Base-by-base conservation (phyloP, 2,888 invertebrate species). In the Mimachlamys varia region DNA sequence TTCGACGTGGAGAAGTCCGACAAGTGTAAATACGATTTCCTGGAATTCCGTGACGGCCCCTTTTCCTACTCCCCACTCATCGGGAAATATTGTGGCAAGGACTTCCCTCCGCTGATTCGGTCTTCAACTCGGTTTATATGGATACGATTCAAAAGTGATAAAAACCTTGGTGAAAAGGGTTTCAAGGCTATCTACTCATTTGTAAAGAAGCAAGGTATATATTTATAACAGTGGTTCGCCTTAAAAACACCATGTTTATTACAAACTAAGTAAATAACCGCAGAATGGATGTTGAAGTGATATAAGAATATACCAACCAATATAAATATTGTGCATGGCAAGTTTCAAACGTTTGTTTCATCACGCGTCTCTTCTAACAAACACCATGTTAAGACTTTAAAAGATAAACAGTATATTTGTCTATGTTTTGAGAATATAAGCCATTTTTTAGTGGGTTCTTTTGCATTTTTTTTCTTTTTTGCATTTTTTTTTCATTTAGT, bases 31-130 rank as follows among this genome's bases (percentile, higher is more conserved):
- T 98, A 98, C 97, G 98, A 98, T 97, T 98, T 97, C 96, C 97
- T 98, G 93, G 98, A 98, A 97, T 98, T 98, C 90, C 97, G 98
- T 90, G 98, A 98, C 96, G 98, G 98, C 0, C 98, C 98, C 88
- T 98, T 98, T 88, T 95, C 94, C 19, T 96, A 96, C 92, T 96
- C 96, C 7, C 95, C 95, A n/a, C 93, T 95, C 19, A 93, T 96
- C 27, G 95, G 97, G n/a, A 97, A 97, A 94, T 98, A 97, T 96
- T 98, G 98, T 96, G 98, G 98, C 90, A 97, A 97, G 90, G 97
- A 97, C 90, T 98, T 98, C 95, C 98, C 98, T 44, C 98, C 98
- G 33, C 92, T 92, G 0, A 97, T 98, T 94, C 97, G 97, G 90
- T 98, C 98, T 33, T 97, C 97, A 91, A 98, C 98, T 93, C 97